Conservation (phyloP, 2,113 vertebrate genomes). For the Paratilapia polleni region DNA sequence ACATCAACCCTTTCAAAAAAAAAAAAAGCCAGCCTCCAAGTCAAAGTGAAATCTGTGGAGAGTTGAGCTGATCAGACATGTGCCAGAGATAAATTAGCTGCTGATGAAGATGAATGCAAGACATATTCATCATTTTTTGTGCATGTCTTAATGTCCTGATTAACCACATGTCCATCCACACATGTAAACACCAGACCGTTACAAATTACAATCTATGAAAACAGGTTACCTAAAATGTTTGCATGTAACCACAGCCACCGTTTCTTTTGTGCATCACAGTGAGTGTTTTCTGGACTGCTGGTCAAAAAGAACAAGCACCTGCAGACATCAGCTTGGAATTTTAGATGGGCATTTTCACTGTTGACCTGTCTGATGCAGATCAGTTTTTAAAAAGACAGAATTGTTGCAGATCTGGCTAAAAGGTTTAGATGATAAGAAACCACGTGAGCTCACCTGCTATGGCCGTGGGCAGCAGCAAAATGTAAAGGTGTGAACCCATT, state of each 20-base stretch:
- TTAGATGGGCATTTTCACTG: neutral
- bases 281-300: neutral
- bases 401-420: neutral
- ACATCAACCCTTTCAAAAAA: neutral
- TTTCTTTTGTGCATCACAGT: neutral
- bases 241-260: too few species aligned
- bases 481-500: conserved; percentile 94
- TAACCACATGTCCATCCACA: neutral
- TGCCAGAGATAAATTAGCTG: neutral
- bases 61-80: neutral
- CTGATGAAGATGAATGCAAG: neutral
- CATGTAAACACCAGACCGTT: too few species aligned
- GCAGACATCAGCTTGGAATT: neutral
- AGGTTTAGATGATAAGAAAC: neutral
- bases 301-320: neutral
- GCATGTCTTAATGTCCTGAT: neutral
- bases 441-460: conserved; percentile 82
- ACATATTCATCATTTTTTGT: neutral
- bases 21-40: neutral
- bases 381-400: neutral
- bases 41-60: neutral
- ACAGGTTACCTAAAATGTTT: neutral
- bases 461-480: conserved; percentile 88
- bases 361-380: neutral
- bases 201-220: neutral